These are phyloP conservation scores for Melanchra persicariae DNA, from an alignment of 2,888 invertebrate genomes.

Conservation along the genomic window DNA sequence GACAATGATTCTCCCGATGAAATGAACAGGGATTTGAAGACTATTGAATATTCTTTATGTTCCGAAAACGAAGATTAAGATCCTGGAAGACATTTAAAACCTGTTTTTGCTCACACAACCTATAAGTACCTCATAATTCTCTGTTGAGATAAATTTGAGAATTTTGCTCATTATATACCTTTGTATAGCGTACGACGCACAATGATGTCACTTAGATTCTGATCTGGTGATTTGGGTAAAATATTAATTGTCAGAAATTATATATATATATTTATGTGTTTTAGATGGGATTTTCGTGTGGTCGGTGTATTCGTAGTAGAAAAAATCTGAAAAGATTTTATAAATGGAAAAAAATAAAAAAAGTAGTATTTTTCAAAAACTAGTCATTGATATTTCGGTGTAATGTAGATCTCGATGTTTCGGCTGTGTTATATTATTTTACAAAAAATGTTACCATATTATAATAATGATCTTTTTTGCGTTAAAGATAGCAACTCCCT, in stretches of 20 bases:
- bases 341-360: constrained; percentile 49
- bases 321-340: constrained; percentile 50
- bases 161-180: constrained; percentile 63
- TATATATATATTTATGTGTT: constrained; percentile 67
- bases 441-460: constrained; percentile 62
- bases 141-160: constrained; percentile 67
- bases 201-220: constrained; percentile 41
- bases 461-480: constrained; percentile 60
- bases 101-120: constrained; percentile 68
- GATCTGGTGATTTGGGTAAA: constrained; percentile 56
- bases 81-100: constrained; percentile 31
- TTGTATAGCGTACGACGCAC: constrained; percentile 63
- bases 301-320: constrained; percentile 69
- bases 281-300: constrained; percentile 73
- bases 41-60: constrained; percentile 81
- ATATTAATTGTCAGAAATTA: constrained; percentile 62
- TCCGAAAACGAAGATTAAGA: constrained; percentile 85
- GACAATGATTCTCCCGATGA: constrained; percentile 85
- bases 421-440: constrained; percentile 85
- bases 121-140: constrained; percentile 71
- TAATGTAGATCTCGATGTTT: constrained; percentile 83
- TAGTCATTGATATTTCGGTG: constrained; percentile 75
- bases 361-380: constrained; percentile 63
- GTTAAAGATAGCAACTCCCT: constrained; percentile 47
- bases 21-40: constrained; percentile 82